phyloP scores from a whole-genome alignment of 2,888 invertebrate species.

The Julus scandinavius region DNA sequence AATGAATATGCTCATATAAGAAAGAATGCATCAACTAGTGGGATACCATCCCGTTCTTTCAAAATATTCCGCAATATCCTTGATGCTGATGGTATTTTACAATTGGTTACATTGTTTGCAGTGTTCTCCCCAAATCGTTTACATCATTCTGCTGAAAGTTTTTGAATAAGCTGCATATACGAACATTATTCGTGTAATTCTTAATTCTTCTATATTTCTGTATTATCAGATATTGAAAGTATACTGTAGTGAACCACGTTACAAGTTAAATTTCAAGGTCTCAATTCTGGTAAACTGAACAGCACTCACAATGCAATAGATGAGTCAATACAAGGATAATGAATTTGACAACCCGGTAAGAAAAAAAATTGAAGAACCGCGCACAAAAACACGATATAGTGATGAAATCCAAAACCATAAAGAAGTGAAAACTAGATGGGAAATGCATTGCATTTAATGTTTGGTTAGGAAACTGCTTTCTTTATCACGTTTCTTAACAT shows the following conservation, averaged over 20 bases:
- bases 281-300: not conserved
- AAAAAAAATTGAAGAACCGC: not conserved
- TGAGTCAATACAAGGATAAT: conserved; percentile 1
- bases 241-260: too few species aligned
- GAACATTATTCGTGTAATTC: too few species aligned
- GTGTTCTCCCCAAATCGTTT: too few species aligned
- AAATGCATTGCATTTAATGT: not conserved
- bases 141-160: too few species aligned
- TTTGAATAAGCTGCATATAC: too few species aligned
- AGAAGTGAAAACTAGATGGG: not conserved
- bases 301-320: not conserved
- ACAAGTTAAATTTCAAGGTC: not conserved
- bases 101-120: too few species aligned
- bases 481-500: not conserved
- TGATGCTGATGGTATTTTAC: too few species aligned
- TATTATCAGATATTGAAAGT: not conserved
- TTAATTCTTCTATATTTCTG: too few species aligned
- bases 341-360: not conserved
- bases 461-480: not conserved
- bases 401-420: conserved; percentile 1
- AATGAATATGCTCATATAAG: too few species aligned
- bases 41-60: too few species aligned
- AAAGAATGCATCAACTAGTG: too few species aligned
- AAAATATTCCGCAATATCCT: too few species aligned
- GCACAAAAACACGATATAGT: not conserved